Conservation (phyloP, 2,797 vertebrate species). For the Meriones psammophilus region DNA sequence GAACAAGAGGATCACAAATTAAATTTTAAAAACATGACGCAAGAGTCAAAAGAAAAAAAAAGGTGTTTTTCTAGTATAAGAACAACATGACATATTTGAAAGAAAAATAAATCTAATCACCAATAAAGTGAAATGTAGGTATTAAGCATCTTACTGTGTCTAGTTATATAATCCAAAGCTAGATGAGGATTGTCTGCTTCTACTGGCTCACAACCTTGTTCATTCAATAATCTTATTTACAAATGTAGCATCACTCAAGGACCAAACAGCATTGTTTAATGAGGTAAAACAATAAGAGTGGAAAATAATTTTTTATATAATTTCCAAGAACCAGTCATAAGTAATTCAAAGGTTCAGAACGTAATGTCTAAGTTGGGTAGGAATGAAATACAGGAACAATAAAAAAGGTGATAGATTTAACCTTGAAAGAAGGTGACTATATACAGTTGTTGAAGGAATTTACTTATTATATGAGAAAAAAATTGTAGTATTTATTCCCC, state of each 20-base stretch:
- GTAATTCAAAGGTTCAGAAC: slow-evolving; percentile 36
- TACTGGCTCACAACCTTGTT: slow-evolving; percentile 14
- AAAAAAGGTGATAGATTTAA: slow-evolving; percentile 54
- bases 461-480: slow-evolving; percentile 66
- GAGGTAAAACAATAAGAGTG: neutral
- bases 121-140: slow-evolving; percentile 52
- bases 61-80: neutral
- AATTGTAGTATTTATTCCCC: slow-evolving; percentile 51
- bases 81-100: slow-evolving; percentile 21
- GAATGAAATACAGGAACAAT: neutral
- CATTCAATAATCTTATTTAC: slow-evolving; percentile 49
- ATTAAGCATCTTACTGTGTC: neutral
- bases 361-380: neutral
- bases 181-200: slow-evolving; percentile 34
- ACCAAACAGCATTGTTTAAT: neutral
- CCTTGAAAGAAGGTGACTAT: slow-evolving; percentile 58
- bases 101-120: slow-evolving; percentile 40
- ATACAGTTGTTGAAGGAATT: slow-evolving; percentile 53
- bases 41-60: slow-evolving; percentile 67
- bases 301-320: neutral
- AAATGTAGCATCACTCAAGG: slow-evolving; percentile 28
- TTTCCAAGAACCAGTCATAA: slow-evolving; percentile 29
- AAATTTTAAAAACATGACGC: slow-evolving; percentile 63
- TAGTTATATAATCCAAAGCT: slow-evolving; percentile 38
- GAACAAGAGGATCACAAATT: slow-evolving; percentile 39